Evolutionary conservation across 2,113 vertebrate species (phyloP).

Genomic region (Alosa alosa): DNA sequence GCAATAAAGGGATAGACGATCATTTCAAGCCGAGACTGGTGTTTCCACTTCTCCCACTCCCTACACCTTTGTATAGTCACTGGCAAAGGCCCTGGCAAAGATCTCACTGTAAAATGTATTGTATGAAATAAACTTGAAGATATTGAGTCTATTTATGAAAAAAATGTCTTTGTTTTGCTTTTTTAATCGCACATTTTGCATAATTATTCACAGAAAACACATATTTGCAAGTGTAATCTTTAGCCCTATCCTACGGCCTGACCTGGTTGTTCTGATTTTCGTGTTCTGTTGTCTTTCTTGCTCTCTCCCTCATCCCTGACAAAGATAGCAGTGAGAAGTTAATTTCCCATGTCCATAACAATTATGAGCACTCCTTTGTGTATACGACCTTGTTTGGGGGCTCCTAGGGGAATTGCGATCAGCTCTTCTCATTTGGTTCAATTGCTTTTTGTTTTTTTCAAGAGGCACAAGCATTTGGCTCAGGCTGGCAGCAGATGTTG

Average conservation of each 20-base stretch:
- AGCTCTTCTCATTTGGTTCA: not conserved
- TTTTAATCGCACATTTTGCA: not conserved
- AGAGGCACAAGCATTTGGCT: not conserved
- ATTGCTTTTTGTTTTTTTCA: not conserved
- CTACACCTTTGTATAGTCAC: constrained; percentile 44
- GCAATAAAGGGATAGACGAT: constrained; percentile 43
- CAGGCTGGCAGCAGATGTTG: not conserved
- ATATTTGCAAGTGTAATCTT: not conserved
- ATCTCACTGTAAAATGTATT: constrained; percentile 57
- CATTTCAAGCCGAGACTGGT: constrained; percentile 20
- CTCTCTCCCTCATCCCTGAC: not conserved
- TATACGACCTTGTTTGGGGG: not conserved
- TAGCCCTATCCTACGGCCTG: not conserved
- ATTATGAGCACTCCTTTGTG: not conserved
- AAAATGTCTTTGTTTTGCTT: not conserved
- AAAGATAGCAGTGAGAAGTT: not conserved
- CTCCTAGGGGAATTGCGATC: not conserved
- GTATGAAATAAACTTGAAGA: constrained; percentile 57
- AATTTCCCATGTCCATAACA: constrained; percentile 11
- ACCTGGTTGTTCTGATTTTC: not conserved
- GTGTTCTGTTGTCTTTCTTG: not conserved
- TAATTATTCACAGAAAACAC: not conserved
- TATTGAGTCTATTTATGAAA: constrained; percentile 50
- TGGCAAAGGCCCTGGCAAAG: constrained; percentile 32
- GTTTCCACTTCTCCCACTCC: constrained; percentile 26